Evolutionary conservation across 1,140 invertebrate species (phyloP).

Genomic region (Lerema accius): DNA sequence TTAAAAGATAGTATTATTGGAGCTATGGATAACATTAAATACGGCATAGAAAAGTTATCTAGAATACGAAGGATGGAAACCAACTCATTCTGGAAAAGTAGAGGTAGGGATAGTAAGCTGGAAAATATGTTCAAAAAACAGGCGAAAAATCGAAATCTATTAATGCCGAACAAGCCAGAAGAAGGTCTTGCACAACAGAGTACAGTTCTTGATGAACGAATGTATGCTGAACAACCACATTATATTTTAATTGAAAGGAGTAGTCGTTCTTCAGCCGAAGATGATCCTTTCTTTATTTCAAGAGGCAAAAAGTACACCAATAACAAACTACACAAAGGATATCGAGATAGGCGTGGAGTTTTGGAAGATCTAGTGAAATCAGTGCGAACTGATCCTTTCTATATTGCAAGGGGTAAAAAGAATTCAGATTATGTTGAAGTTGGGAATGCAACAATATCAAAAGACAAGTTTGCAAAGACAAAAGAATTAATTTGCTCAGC

Average conservation of each 20-base stretch:
- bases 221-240: conserved; percentile 73
- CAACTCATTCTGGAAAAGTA: conserved; percentile 59
- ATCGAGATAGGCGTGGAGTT: conserved; percentile 62
- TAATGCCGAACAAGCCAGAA: background rate
- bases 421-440: conserved; percentile 37
- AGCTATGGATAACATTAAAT: conserved; percentile 54
- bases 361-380: conserved; percentile 73
- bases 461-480: conserved; percentile 51
- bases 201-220: conserved; percentile 61
- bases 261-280: conserved; percentile 68
- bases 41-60: conserved; percentile 51
- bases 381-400: conserved; percentile 74
- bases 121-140: conserved; percentile 51
- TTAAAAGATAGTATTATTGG: conserved; percentile 55
- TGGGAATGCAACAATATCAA: conserved; percentile 43
- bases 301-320: conserved; percentile 68
- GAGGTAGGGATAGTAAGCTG: conserved; percentile 58
- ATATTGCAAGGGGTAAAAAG: conserved; percentile 75
- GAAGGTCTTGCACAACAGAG: conserved; percentile 49
- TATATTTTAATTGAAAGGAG: conserved; percentile 72
- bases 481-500: conserved; percentile 69
- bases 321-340: conserved; percentile 44
- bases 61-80: conserved; percentile 39
- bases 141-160: conserved; percentile 7
- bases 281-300: conserved; percentile 72